Evolutionary conservation across 1,140 invertebrate genomes (phyloP).

Genomic region (Parasteatoda tepidariorum): DNA sequence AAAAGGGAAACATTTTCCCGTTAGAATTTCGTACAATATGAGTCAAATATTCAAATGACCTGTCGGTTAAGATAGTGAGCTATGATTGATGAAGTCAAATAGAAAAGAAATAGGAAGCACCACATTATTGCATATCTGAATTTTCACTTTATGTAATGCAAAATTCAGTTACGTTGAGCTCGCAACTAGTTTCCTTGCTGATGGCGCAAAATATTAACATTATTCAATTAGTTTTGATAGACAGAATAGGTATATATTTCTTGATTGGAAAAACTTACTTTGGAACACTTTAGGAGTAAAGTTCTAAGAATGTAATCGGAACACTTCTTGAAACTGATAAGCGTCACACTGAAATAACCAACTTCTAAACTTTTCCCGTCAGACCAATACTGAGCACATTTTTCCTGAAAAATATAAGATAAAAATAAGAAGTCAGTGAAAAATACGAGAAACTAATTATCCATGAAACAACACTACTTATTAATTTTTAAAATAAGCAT

Average conservation of each 20-base stretch:
- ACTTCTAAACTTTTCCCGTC: conserved; percentile 71
- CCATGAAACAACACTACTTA: too few relatives aligned
- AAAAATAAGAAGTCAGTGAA: too few relatives aligned
- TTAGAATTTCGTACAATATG: too few relatives aligned
- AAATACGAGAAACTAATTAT: too few relatives aligned
- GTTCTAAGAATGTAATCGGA: conserved; percentile 64
- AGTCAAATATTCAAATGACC: too few relatives aligned
- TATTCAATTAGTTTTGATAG: neutral
- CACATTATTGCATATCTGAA: too few relatives aligned
- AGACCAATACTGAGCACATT: conserved; percentile 94
- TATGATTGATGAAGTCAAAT: too few relatives aligned
- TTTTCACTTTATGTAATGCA: too few relatives aligned
- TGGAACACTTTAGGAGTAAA: conserved; percentile 57
- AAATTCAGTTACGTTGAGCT: neutral
- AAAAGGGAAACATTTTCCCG: too few relatives aligned
- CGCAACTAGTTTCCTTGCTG: neutral
- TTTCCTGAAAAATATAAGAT: conserved; percentile 68
- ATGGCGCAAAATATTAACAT: neutral
- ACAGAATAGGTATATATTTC: neutral
- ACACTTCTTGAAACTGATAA: conserved; percentile 63
- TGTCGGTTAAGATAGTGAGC: too few relatives aligned
- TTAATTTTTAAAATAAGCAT: too few relatives aligned
- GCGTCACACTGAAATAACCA: conserved; percentile 60
- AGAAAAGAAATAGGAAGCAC: too few relatives aligned
- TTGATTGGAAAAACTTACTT: conserved; percentile 10